Base-by-base conservation (phyloP, 1,140 invertebrate species). In the Anastrepha obliqua region DNA sequence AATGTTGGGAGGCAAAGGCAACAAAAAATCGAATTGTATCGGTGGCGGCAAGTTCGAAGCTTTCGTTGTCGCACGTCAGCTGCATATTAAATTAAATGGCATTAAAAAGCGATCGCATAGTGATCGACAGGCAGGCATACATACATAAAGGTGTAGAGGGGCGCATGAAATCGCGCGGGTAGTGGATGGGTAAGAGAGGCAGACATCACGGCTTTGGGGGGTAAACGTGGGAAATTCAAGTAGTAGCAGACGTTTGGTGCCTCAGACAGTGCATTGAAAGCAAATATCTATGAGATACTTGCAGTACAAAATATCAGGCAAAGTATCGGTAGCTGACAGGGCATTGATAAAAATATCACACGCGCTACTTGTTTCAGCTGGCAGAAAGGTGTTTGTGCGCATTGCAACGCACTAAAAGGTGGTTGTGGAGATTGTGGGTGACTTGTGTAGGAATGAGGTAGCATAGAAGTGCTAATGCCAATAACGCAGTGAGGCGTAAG, bases 51-150 rank as follows among this genome's bases (percentile, higher is more conserved):
- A 29, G 15, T 81, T 81, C 42, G 74, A 81, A 81, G 74, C 74
- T 81, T 81, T 11, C 47, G 17, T 81, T 81, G 74, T 87, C 89
- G 91, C 90, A 91, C 91, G 91, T 91, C 91, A 91, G 91, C 91
- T 91, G 91, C 91, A 91, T 91, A 91, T 91, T 91, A 91, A 91
- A 91, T 91, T 91, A 91, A 91, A 91, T 60, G 91, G 91, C 91
- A 91, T 91, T 91, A 91, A 86, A 86, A 81, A 81, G 44, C 74
- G 74, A 81, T 81, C 74, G 47, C 47, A 2, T 20, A 29, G 47
- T 47, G 67, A 74, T n/a, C 67, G 67, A 44, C 67, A n/a, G 13
- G 55, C 6, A 55, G 67, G 6, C 20, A 39, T 5, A 29, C 51
- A 55, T 17, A 74, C 17, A 47, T 47, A 47, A 11, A 81, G 20